Evolutionary conservation across 2,113 vertebrate genomes (phyloP), one percentile per base, ranked within the genome.

Genomic region (Ochotona princeps): DNA sequence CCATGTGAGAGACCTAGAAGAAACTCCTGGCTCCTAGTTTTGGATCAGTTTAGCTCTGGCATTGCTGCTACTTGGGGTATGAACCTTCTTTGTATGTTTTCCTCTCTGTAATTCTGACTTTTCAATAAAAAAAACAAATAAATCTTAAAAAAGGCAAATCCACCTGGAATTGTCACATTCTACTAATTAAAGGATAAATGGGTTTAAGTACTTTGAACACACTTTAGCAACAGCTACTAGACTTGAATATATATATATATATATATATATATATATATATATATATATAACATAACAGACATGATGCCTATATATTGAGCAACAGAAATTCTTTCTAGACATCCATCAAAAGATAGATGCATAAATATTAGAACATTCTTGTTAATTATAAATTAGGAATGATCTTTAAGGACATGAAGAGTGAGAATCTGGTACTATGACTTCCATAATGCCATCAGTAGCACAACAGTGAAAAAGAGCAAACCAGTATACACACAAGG

Each of bases 311-410:
- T 38, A 25, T 47, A 3, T 70, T 14, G 15, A 3, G 1, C 51
- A 63, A 80, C 23, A 94, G 51, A 83, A 87, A 63, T 30, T 63
- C 38, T 87, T 18, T 81, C 44, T 10, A 81, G 32, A n/a, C 5
- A 65, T 66, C 4, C 5, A 75, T 8, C 49, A 54, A 79, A 69
- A 90, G 60, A 63, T 28, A 67, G 21, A 18, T 2, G 44, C 9
- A 44, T 18, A 69, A 44, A 60, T 26, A 12, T 75, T 70, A 12
- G 9, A 63, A 72, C 76, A 38, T 67, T 73, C 1, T 4, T 30
- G 69, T 80, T 61, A 63, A 70, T 17, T 38, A 25, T 44, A 66
- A 80, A 83, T 80, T 61, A 47, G 66, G 89, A 94, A 87, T 67
- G 30, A 80, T 7, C 1, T 60, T 47, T 74, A 54, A 69, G 47